Conservation (phyloP, 2,113 vertebrate species). For the Sceloporus undulatus region DNA sequence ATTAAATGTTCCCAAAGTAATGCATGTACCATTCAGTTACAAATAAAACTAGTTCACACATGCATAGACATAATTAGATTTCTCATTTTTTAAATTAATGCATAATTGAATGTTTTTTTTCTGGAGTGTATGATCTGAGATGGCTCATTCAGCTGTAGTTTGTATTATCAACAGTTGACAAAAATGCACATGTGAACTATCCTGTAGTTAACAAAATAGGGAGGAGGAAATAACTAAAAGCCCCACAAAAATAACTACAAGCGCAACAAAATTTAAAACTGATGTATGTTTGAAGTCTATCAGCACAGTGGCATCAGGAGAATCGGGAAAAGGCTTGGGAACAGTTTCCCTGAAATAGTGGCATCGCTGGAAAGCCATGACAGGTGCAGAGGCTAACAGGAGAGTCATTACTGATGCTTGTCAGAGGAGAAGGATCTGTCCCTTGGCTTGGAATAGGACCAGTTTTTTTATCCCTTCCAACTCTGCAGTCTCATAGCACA, state of each 20-base stretch:
- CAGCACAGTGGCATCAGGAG: background rate
- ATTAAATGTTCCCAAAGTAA: background rate
- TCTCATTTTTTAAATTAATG: background rate
- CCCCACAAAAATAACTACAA: no score
- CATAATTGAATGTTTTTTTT: background rate
- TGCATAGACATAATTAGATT: background rate
- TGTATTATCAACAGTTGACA: background rate
- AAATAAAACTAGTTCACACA: background rate
- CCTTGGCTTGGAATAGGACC: background rate
- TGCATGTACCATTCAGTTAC: background rate
- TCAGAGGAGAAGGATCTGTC: constrained; percentile 1
- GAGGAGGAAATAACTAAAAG: background rate
- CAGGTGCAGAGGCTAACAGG: background rate
- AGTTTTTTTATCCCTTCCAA: constrained; percentile 4
- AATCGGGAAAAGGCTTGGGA: background rate
- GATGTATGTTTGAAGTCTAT: background rate
- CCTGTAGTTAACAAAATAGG: background rate
- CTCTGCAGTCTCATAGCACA: background rate
- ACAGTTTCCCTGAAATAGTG: background rate
- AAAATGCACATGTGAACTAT: background rate
- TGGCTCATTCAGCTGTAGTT: background rate
- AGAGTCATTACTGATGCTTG: constrained; percentile 1
- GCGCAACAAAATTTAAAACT: background rate
- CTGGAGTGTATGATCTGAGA: background rate
- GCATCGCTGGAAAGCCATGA: constrained; percentile 1